phyloP scores from a whole-genome alignment of 35 echinoderm and acorn worm species.

The Anneissia japonica region DNA sequence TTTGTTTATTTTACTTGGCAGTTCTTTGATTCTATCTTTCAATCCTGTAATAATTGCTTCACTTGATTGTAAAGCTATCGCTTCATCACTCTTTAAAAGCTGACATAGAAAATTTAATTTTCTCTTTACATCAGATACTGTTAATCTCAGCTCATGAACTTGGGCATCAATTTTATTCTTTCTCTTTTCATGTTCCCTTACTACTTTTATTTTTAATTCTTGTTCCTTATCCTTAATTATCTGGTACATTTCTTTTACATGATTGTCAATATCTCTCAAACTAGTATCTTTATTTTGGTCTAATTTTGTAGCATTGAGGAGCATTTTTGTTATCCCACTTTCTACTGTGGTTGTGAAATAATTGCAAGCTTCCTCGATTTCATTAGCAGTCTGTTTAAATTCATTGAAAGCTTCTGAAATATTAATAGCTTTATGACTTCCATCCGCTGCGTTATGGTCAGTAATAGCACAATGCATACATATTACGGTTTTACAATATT shows the following conservation, averaged over 20 bases:
- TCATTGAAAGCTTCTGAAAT: no score
- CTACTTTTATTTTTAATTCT: neutral
- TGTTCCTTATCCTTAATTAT: neutral
- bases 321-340: neutral
- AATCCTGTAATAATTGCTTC: neutral
- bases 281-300: neutral
- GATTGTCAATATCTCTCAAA: neutral
- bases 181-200: no score
- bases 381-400: neutral
- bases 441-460: neutral
- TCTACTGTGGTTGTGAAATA: neutral
- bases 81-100: neutral
- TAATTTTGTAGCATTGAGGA: neutral
- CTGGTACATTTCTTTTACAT: neutral
- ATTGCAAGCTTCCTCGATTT: neutral
- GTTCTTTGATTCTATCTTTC: neutral
- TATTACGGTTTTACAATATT: neutral
- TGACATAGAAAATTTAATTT: neutral
- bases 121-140: neutral
- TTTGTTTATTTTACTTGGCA: neutral
- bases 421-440: neutral
- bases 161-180: neutral
- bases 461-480: neutral
- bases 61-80: neutral
- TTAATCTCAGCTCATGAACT: neutral